A percentile compares a stretch with the other conserved stretches of the same genome.
phyloP scores from a whole-genome alignment of 2,113 vertebrate species.

The Hylia prasina region DNA sequence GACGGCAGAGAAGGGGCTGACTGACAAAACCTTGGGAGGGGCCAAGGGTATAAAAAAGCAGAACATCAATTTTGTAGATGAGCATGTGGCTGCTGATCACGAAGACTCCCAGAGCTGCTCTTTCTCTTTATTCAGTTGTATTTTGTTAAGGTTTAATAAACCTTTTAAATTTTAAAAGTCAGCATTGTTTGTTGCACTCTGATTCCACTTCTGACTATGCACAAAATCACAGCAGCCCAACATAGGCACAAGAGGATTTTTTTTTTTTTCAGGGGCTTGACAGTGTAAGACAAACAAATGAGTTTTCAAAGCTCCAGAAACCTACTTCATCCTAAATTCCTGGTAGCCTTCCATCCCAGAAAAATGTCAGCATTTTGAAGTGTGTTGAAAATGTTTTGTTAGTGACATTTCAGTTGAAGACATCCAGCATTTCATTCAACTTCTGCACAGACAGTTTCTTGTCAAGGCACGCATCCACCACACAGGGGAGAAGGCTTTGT shows the following conservation, averaged over 20 bases:
- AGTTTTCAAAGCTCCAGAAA: background rate
- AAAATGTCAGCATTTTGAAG: background rate
- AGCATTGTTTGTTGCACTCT: background rate
- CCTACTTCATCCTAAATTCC: background rate
- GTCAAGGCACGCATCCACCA: background rate
- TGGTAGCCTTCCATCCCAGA: background rate
- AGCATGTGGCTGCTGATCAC: background rate
- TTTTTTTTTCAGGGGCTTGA: background rate
- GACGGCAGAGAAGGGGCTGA: background rate
- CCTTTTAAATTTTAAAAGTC: background rate
- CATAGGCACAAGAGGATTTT: fast-evolving
- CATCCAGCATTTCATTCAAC: background rate
- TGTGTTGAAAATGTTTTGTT: background rate
- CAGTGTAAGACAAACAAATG: background rate
- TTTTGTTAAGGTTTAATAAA: background rate
- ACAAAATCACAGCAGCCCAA: background rate
- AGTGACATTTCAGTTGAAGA: background rate
- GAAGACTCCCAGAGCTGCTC: background rate
- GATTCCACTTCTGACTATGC: background rate
- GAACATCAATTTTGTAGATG: background rate
- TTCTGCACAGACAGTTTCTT: background rate
- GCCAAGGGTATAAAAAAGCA: background rate
- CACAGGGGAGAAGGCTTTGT: background rate
- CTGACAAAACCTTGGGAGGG: background rate
- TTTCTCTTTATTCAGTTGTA: background rate